Evolutionary conservation across 2,888 invertebrate genomes (phyloP), one percentile per base, ranked within the genome.

Genomic region (Prosapia bicincta): DNA sequence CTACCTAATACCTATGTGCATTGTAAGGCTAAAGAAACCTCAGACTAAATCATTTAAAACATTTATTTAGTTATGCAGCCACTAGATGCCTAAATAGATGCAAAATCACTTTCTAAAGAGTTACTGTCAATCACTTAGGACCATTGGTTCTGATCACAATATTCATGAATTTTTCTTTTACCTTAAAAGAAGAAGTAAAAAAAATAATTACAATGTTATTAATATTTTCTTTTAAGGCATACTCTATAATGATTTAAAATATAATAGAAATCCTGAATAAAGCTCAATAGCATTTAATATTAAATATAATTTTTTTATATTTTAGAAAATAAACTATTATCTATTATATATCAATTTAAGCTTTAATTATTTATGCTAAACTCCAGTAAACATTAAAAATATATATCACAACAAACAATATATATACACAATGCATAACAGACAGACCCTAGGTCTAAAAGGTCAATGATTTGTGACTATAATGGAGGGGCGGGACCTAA

Each of bases 401-500:
- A 38, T n/a, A n/a, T 73, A 73, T 68, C 69, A 73, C 68, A 73
- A 67, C 67, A 43, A 68, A 73, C 66, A 72, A 72, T 72, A 72
- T 72, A n/a, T n/a, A 68, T 73, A 68, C 68, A 73, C 68, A 73
- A 68, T 68, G 54, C 43, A 38, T 73, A 26, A 20, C 25, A 73
- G 67, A 26, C 3, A 73, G 20, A 54, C 20, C 20, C n/a, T 54
- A 6, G 54, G 54, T 9, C 20, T 54, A 54, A 20, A 20, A 54
- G 10, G 54, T 72, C 72, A 74, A 28, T 74, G 74, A 26, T 74
- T 74, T 68, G 74, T 74, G 23, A 74, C 69, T 23, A 74, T 25
- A 26, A 74, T 74, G 69, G 74, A 74, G 43, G 74, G 74, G 54
- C 74, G 74, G 26, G 74, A 15, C 13, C 74, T 43, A 23, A 68